Conservation (phyloP, 1,140 invertebrate genomes). For the Rhyacophila brunnea region DNA sequence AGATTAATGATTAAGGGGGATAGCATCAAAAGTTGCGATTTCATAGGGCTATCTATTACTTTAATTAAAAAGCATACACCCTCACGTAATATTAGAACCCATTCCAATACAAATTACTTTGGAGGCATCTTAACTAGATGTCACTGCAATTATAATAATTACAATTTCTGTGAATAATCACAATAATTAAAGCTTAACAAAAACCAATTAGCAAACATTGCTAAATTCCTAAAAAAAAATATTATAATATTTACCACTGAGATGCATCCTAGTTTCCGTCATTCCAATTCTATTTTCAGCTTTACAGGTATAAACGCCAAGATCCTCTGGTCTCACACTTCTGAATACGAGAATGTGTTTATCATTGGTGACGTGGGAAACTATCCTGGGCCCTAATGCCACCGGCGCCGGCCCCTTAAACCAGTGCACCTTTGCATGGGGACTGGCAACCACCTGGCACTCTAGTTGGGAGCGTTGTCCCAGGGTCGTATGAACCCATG, state of each 20-base stretch:
- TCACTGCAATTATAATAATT: no score
- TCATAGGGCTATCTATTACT: no score
- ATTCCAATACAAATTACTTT: no score
- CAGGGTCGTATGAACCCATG: conserved; percentile 70
- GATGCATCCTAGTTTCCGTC: conserved; percentile 48
- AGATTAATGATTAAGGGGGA: no score
- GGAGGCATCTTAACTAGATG: no score
- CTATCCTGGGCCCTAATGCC: conserved; percentile 52
- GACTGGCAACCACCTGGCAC: conserved; percentile 67
- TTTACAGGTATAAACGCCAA: conserved; percentile 75
- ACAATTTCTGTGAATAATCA: no score
- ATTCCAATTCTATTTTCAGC: conserved; percentile 72
- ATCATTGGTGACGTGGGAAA: conserved; percentile 57
- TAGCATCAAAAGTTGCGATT: no score
- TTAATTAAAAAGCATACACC: no score
- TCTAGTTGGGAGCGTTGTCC: conserved; percentile 66
- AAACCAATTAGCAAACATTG: no score
- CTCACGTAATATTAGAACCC: no score
- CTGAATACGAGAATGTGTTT: conserved; percentile 67
- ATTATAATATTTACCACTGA: conserved; percentile 43
- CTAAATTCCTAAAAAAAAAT: no score
- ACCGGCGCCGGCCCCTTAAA: conserved; percentile 46
- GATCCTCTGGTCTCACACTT: conserved; percentile 66
- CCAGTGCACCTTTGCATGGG: conserved; percentile 54
- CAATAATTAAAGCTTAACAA: no score